These are phyloP conservation scores for Urocyon cinereoargenteus DNA, from an alignment of 2,797 vertebrate genomes.

Conservation along the genomic window DNA sequence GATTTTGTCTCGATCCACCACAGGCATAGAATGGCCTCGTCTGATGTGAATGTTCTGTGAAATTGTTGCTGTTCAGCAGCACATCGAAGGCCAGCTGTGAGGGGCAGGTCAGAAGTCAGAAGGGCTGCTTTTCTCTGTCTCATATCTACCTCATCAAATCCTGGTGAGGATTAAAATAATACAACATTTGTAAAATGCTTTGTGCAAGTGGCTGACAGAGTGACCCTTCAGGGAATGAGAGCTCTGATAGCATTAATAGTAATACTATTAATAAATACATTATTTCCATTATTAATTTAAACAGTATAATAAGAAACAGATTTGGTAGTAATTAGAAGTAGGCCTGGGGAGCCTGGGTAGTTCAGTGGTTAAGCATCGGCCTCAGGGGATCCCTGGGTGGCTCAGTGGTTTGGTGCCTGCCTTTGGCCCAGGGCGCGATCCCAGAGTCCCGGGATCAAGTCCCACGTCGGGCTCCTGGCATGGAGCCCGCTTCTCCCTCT, in stretches of 20 bases:
- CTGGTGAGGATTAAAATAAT: not conserved
- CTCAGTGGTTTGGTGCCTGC: no score
- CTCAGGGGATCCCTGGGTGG: not conserved
- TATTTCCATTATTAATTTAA: not conserved
- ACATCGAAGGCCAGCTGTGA: not conserved
- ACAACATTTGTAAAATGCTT: not conserved
- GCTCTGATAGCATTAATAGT: not conserved
- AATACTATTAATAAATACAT: not conserved
- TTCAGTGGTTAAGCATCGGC: no score
- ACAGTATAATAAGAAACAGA: not conserved
- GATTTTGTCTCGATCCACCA: not conserved
- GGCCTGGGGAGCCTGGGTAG: not conserved
- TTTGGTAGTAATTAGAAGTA: not conserved
- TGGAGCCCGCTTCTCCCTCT: no score
- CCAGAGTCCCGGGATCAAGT: no score
- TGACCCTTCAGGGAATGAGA: not conserved
- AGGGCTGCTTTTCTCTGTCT: not conserved
- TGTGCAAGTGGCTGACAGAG: not conserved
- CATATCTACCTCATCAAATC: not conserved
- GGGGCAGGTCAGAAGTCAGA: not conserved
- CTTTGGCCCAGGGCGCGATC: no score
- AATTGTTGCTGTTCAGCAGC: not conserved
- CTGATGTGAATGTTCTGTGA: not conserved
- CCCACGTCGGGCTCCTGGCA: no score
- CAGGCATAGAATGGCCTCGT: not conserved